Conservation (phyloP, 2,797 vertebrate genomes). For the Potorous gilbertii region DNA sequence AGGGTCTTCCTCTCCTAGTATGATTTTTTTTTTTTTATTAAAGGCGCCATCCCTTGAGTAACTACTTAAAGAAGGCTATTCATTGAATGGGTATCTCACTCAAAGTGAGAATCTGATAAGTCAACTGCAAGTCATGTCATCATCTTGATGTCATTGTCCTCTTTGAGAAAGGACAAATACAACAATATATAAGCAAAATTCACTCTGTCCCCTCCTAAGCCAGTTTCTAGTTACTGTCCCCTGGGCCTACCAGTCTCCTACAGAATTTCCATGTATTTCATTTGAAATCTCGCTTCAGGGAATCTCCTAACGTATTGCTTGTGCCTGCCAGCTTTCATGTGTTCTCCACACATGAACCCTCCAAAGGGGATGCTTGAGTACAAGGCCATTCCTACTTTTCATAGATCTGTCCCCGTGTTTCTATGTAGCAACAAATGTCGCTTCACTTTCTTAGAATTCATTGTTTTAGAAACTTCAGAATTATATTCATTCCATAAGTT, state of each 20-base stretch:
- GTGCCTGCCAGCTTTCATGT: neutral
- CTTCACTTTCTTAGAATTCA: neutral
- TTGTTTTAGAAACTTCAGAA: neutral
- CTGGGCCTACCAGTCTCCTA: neutral
- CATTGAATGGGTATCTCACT: too few relatives aligned
- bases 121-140: too few relatives aligned
- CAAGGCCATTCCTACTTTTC: neutral
- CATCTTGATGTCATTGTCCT: too few relatives aligned
- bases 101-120: too few relatives aligned
- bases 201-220: neutral
- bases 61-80: too few relatives aligned
- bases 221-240: neutral
- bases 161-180: too few relatives aligned
- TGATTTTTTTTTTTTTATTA: too few relatives aligned
- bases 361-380: neutral
- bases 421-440: neutral
- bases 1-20: too few relatives aligned
- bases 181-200: neutral
- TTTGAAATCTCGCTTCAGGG: neutral
- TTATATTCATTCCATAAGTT: neutral
- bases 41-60: too few relatives aligned
- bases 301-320: neutral
- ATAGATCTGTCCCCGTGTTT: neutral
- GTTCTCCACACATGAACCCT: neutral
- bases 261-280: neutral